These are phyloP conservation scores for Drosophila mojavensis DNA, from an alignment of 1,140 invertebrate species.

Conservation along the genomic window DNA sequence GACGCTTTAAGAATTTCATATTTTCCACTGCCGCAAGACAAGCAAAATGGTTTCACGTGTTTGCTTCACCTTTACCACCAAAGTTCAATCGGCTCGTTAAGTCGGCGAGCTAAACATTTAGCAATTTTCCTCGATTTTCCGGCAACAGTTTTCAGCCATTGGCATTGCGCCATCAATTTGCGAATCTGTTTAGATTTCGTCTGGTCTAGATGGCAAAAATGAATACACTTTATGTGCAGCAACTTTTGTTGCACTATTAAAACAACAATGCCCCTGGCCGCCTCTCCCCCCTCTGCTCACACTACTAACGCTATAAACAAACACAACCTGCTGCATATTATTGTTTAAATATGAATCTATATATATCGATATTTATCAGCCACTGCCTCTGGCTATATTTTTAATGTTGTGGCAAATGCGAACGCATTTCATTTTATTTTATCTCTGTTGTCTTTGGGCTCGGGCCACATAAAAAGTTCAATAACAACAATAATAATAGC, in stretches of 20 bases:
- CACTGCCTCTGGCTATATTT: constrained; percentile 39
- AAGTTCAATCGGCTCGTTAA: constrained; percentile 75
- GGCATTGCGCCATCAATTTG: constrained; percentile 55
- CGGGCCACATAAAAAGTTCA: constrained; percentile 7
- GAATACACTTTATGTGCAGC: constrained; percentile 62
- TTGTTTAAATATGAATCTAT: constrained; percentile 45
- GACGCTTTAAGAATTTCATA: constrained; percentile 35
- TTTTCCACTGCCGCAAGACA: constrained; percentile 4
- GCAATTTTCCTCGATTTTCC: constrained; percentile 29
- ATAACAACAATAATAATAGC: constrained; percentile 37
- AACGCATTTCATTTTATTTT: neutral
- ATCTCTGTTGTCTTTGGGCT: constrained; percentile 1
- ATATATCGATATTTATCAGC: neutral
- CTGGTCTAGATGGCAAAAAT: constrained; percentile 64
- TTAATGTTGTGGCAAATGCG: constrained; percentile 38
- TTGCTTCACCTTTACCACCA: constrained; percentile 65
- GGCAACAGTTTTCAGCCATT: constrained; percentile 27
- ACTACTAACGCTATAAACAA: constrained; percentile 41
- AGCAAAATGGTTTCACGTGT: constrained; percentile 33
- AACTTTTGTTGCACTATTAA: constrained; percentile 49
- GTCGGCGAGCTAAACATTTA: constrained; percentile 59
- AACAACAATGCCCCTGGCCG: neutral
- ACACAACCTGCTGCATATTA: constrained; percentile 51
- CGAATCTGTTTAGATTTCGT: constrained; percentile 37
- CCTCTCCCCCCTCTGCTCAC: neutral